Conservation (phyloP, 2,888 invertebrate species). For the Aspidiotus destructor region DNA sequence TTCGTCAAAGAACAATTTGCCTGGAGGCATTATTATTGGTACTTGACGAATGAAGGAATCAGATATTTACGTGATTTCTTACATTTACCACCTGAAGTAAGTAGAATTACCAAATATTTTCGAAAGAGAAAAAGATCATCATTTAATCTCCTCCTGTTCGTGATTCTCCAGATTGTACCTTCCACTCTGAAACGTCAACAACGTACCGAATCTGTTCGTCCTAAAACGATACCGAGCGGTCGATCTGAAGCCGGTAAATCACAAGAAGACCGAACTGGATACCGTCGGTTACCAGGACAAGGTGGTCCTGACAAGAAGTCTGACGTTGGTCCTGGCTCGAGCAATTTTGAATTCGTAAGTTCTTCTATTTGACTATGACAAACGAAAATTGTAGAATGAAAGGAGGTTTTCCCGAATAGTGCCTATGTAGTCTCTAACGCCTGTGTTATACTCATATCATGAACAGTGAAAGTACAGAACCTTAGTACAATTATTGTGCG, state of each 20-base stretch:
- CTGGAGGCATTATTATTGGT: constrained; percentile 99
- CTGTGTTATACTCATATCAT: too few relatives aligned
- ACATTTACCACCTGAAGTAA: constrained; percentile 82
- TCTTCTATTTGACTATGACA: constrained; percentile 27
- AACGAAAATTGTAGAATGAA: background rate
- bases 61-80: constrained; percentile 90
- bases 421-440: too few relatives aligned
- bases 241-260: constrained; percentile 57
- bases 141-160: background rate
- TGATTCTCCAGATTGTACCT: constrained; percentile 67
- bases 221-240: constrained; percentile 56
- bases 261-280: constrained; percentile 72
- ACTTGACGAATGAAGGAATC: constrained; percentile 96
- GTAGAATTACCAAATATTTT: constrained; percentile 24
- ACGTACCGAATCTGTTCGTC: constrained; percentile 73
- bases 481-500: too few relatives aligned
- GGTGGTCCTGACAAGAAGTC: constrained; percentile 74
- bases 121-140: background rate
- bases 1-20: constrained; percentile 99
- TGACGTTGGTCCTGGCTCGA: constrained; percentile 92
- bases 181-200: constrained; percentile 88
- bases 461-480: too few relatives aligned
- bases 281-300: constrained; percentile 66
- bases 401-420: too few relatives aligned
- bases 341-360: constrained; percentile 77